Conservation (phyloP, 2,113 vertebrate genomes). For the Polypterus senegalus region DNA sequence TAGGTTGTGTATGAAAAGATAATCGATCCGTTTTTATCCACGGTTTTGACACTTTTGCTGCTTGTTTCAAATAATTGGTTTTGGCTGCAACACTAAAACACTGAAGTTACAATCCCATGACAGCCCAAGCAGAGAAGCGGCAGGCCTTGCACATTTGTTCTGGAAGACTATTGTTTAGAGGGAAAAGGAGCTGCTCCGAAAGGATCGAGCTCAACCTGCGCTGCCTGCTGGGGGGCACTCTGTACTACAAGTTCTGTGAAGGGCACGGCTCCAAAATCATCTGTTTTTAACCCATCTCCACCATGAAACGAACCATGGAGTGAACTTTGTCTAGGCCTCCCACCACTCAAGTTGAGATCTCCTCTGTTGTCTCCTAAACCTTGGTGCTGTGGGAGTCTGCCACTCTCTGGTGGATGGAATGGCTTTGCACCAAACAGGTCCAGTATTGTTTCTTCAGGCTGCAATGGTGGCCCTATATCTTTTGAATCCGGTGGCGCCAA, state of each 20-base stretch:
- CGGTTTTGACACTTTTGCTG: neutral
- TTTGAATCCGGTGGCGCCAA: constrained; percentile 57
- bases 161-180: constrained; percentile 61
- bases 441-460: constrained; percentile 54
- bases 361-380: constrained; percentile 46
- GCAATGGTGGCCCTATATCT: constrained; percentile 53
- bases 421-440: constrained; percentile 88
- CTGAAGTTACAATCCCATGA: constrained; percentile 16
- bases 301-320: constrained; percentile 40
- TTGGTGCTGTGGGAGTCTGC: constrained; percentile 58
- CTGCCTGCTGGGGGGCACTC: constrained; percentile 36
- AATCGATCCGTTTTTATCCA: too few species aligned
- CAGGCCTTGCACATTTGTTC: constrained; percentile 7
- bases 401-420: constrained; percentile 66
- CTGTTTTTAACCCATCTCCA: constrained; percentile 54
- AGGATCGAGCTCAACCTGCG: constrained; percentile 75
- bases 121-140: constrained; percentile 1
- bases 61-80: constrained; percentile 6
- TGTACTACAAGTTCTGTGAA: constrained; percentile 77
- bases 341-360: constrained; percentile 41
- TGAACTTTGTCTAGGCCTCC: constrained; percentile 54
- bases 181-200: constrained; percentile 95
- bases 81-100: constrained; percentile 21
- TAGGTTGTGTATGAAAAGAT: too few species aligned
- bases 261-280: constrained; percentile 88